Evolutionary conservation across 2,113 vertebrate species (phyloP), one percentile per base, ranked within the genome.

Genomic region (Bos indicus): DNA sequence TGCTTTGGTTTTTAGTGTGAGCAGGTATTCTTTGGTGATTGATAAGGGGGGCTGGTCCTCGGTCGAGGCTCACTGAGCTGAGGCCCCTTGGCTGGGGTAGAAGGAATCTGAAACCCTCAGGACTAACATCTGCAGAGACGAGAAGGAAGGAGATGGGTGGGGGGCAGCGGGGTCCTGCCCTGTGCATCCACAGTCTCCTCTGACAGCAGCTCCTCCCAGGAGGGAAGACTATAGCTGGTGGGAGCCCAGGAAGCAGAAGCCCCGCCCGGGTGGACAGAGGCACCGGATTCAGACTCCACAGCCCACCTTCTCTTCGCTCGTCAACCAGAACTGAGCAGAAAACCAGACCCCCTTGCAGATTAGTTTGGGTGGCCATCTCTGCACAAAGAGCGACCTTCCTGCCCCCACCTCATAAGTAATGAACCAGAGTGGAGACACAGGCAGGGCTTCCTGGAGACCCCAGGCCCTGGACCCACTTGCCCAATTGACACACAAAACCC

Each of bases 201-300:
- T 10, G 33, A 6, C 0, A 7, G 40, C 52, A 85, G 64, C 57
- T 36, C 51, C n/a, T 36, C 60, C 74, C 14, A 3, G 62, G 56
- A 26, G 15, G 2, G 71, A 23, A 4, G 67, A 19, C n/a, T 36
- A 1, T 2, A 36, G n/a, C 67, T 23, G 16, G 74, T 21, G 26
- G 84, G 28, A 52, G 36, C 11, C n/a, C 54, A 2, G 33, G 52
- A 0, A 4, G 28, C 59, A 5, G 0, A 5, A 7, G n/a, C 59
- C 0, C 7, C 0, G 0, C 2, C 12, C 5, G 17, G 2, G 30
- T 14, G 30, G 15, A 11, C 51, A 0, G 2, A 0, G 4, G 14
- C 2, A 2, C 81, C 6, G 8, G 30, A 36, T 19, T 62, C 30
- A 26, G 16, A 26, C 48, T 7, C 25, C 26, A 2, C 3, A 9